A percentile compares a stretch with the other conserved stretches of the same genome.
Evolutionary conservation across 2,888 invertebrate genomes (phyloP).

Genomic region (Psococerastis gibbosa): DNA sequence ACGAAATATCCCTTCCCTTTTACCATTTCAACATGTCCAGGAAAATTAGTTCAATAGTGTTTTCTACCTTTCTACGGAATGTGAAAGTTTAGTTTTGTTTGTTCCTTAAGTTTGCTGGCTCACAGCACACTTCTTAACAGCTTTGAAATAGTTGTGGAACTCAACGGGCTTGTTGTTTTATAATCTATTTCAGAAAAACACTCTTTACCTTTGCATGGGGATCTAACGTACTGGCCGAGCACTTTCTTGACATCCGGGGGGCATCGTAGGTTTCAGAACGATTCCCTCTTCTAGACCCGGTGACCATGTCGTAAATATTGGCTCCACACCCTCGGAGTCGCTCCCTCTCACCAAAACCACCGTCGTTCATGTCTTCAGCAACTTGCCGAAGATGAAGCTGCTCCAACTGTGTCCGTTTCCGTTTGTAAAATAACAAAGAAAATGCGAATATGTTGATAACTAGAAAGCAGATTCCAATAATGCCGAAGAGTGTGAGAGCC

Average conservation of each 20-base stretch:
- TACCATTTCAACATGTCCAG: too few relatives aligned
- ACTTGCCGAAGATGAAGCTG: constrained; percentile 16
- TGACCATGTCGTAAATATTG: constrained; percentile 18
- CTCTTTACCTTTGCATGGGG: constrained; percentile 53
- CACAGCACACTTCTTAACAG: too few relatives aligned
- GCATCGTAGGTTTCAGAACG: constrained; percentile 31
- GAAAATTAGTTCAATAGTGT: too few relatives aligned
- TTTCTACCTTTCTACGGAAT: too few relatives aligned
- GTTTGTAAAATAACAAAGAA: constrained; percentile 44
- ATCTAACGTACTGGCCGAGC: constrained; percentile 64
- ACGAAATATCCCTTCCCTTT: too few relatives aligned
- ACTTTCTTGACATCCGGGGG: constrained; percentile 32
- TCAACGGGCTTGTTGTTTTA: too few relatives aligned
- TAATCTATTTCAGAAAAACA: too few relatives aligned
- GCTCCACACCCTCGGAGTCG: constrained; percentile 2
- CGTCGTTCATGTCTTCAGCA: background rate
- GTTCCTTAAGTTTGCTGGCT: too few relatives aligned
- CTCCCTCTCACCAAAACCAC: constrained; percentile 3
- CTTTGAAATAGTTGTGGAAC: too few relatives aligned
- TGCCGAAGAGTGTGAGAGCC: constrained; percentile 27
- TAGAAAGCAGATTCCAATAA: constrained; percentile 46
- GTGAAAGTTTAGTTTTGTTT: too few relatives aligned
- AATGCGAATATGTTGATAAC: constrained; percentile 52
- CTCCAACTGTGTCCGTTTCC: constrained; percentile 34
- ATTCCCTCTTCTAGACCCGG: constrained; percentile 23